Base-by-base conservation (phyloP, 2,888 invertebrate species). In the Callosobruchus maculatus region DNA sequence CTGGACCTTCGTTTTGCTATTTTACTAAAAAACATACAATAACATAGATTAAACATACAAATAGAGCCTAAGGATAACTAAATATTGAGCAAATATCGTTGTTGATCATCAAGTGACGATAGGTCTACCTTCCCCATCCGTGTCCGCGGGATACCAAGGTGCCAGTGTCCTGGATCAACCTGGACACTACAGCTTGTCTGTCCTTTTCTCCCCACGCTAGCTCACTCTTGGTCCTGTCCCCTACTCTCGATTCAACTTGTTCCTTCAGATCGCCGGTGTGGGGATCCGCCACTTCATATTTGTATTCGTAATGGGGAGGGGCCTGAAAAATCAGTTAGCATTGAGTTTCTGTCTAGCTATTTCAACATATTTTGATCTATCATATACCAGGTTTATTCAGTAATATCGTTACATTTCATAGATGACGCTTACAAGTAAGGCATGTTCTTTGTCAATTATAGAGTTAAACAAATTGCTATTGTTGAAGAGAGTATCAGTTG, bases 231-330 rank as follows among this genome's bases (percentile, higher is more conserved):
- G 80, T 80, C 0, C 77, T 71, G 71, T 80, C 81, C 2, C 78
- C 79, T 7, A 78, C 72, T 66, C 81, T 78, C 20, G 74, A 76
- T 77, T 81, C 81, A 9, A 74, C 69, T 72, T 81, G 80, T 73
- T 80, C 75, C 71, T 81, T 81, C 22, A 72, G 75, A 67, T 81
- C 81, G 1, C 80, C 81, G 22, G 81, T 81, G 72, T 81, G 79
- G 21, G 74, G 78, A 72, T 81, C 81, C 68, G 73, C 75, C 9
- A 81, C 80, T 13, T 76, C 80, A 72, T 81, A 81, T 74, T 80
- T 80, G 77, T 76, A 81, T 70, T 81, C 80, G 73, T 81, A 81
- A 74, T 80, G 77, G 21, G 81, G 78, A 20, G 80, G 79, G 20
- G 80, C 78, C 81, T 80, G 49, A 49, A 49, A 49, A 30, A 30